Evolutionary conservation across 2,113 vertebrate species (phyloP), one percentile per base, ranked within the genome.

Genomic region (Salvelinus fontinalis): DNA sequence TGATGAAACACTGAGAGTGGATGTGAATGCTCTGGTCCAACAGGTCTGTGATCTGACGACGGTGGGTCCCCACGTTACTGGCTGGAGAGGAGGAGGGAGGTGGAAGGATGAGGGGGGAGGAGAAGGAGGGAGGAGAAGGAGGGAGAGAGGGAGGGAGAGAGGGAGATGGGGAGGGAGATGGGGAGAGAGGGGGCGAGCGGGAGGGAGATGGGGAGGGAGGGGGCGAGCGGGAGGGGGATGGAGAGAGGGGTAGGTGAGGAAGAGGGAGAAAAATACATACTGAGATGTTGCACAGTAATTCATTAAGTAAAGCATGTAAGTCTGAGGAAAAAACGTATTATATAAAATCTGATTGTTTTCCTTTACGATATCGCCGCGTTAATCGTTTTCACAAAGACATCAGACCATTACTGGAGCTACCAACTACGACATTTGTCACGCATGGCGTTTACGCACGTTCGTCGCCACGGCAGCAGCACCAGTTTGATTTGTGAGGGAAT

Each of bases 1-100:
- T 94, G 85, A 97, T 90, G 76, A 99, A 99, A 89, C 95, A 98
- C 89, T 99, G 97, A 5, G 96, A 96, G 81, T 96, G 96, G 70
- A 99, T 96, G 87, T 96, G 96, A 83, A 99, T 97, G 81, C 97
- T 99, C 85, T 99, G 97, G 91, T 99, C 98, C 89, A 99, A 89
- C 79, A 99, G 95, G 92, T 99, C 98, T 22, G 95, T 94, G 86
- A 99, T 97, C 88, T 99, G 98, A 72, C 98, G 95, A 5, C 96
- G 95, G 84, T 99, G 97, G 86, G 91, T 91, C 69, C 95, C 95
- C 71, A 95, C 93, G 80, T 95, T 97, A 88, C 82, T 95, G 91
- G 96, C 98, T 99, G 85, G 9, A 77, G 73, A 49, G 26, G 34
- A 66, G 26, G 14, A 13, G n/a, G 18, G 7, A n/a, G 2, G 13